These are phyloP conservation scores for Coryphaenoides rupestris DNA, from an alignment of 2,113 vertebrate species.

Conservation along the genomic window DNA sequence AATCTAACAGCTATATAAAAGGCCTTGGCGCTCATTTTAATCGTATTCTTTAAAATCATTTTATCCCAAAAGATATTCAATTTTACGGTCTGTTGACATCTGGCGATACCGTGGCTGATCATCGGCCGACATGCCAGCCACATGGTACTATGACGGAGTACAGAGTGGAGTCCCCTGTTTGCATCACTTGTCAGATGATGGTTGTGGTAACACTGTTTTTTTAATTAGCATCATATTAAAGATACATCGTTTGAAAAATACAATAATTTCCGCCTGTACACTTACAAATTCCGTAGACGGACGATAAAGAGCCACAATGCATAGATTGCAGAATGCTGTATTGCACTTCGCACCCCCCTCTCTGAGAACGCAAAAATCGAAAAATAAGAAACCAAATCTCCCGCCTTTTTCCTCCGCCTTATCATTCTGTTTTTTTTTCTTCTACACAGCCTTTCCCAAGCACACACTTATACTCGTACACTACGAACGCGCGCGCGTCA, in stretches of 20 bases:
- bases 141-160: constrained; percentile 51
- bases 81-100: constrained; percentile 51
- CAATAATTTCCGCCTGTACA: constrained; percentile 76
- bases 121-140: constrained; percentile 35
- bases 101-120: constrained; percentile 44
- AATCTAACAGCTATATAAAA: constrained; percentile 67
- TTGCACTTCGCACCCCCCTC: constrained; percentile 71
- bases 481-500: constrained; percentile 36
- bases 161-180: constrained; percentile 58
- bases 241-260: constrained; percentile 78
- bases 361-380: constrained; percentile 53
- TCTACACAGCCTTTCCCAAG: constrained; percentile 52
- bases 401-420: constrained; percentile 28
- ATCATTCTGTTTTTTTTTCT: constrained; percentile 40
- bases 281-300: constrained; percentile 73
- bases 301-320: constrained; percentile 79
- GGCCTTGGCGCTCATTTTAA: constrained; percentile 59
- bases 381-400: constrained; percentile 28
- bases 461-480: constrained; percentile 22
- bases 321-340: constrained; percentile 78
- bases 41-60: too few species aligned
- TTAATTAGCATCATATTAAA: constrained; percentile 68
- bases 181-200: constrained; percentile 58
- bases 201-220: constrained; percentile 67
- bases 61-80: constrained; percentile 47